Percentiles rank a stretch among this genome's conserved stretches.
These are phyloP conservation scores for Tragelaphus oryx DNA, from an alignment of 2,797 vertebrate genomes.

Conservation along the genomic window DNA sequence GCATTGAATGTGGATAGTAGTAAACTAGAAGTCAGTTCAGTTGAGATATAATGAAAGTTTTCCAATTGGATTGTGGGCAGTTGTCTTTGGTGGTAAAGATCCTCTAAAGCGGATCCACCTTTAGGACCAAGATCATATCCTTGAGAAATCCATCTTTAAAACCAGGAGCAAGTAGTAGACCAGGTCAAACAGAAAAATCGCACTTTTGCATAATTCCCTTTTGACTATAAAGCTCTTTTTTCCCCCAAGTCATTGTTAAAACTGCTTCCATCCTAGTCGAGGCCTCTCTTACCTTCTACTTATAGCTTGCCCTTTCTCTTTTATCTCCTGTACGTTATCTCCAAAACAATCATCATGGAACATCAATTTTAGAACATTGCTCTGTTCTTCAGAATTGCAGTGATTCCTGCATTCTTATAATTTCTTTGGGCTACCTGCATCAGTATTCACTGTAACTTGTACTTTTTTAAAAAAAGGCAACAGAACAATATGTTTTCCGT, in stretches of 20 bases:
- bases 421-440: neutral
- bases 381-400: neutral
- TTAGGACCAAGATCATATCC: neutral
- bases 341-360: neutral
- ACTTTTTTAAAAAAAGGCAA: neutral
- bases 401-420: neutral
- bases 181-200: neutral
- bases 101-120: neutral
- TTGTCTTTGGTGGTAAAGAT: neutral
- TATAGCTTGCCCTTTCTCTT: neutral
- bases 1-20: neutral
- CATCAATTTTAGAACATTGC: neutral
- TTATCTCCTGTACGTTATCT: neutral
- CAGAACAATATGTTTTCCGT: neutral
- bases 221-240: neutral
- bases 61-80: neutral
- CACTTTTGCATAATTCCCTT: neutral
- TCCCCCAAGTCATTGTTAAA: neutral
- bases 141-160: neutral
- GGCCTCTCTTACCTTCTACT: neutral
- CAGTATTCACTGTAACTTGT: neutral
- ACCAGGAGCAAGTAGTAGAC: neutral
- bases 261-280: neutral
- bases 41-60: neutral
- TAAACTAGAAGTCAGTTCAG: constrained; percentile 24